Evolutionary conservation across 2,797 vertebrate species (phyloP), one percentile per base, ranked within the genome.

Genomic region (Tiaroga cobitis): DNA sequence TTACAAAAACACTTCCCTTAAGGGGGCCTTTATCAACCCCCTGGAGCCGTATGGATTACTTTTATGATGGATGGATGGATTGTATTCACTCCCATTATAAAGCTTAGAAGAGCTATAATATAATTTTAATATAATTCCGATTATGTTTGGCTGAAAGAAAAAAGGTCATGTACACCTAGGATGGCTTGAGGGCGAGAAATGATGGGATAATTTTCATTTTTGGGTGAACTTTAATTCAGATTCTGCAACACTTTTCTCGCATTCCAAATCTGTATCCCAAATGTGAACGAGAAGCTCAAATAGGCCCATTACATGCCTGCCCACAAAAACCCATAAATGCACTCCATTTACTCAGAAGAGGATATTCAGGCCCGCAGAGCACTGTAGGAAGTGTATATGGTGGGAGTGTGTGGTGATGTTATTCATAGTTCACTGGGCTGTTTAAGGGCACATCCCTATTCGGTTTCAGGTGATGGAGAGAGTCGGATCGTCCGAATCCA

Each of bases 351-450:
- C 65, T 34, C 74, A 84, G 83, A 32, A 84, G 75, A 84, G 51
- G 65, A 79, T 69, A 79, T 84, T 80, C 69, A 80, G 68, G 69
- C 80, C 59, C 26, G n/a, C 49, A 15, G 82, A 67, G 77, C 80
- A 78, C 39, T 39, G 70, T 78, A n/a, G 82, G 86, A 80, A 67
- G 80, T 80, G 67, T 79, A 80, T 69, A 26, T 24, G 29, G 69
- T 51, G 49, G 83, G 76, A 84, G 83, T 85, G 59, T 59, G 81
- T 69, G 86, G 26, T 54, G 81, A 76, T 84, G 89, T 65, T 90
- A 85, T 90, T 90, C 87, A 90, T 86, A 90, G 89, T 82, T 90
- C 85, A 56, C 78, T 87, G 87, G 81, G 61, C 87, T 87, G 80
- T 80, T 74, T 88, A 87, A 90, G 83, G 87, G 87, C 87, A 90